These are phyloP conservation scores for Neogobius melanostomus DNA, from an alignment of 2,113 vertebrate genomes.

Conservation along the genomic window DNA sequence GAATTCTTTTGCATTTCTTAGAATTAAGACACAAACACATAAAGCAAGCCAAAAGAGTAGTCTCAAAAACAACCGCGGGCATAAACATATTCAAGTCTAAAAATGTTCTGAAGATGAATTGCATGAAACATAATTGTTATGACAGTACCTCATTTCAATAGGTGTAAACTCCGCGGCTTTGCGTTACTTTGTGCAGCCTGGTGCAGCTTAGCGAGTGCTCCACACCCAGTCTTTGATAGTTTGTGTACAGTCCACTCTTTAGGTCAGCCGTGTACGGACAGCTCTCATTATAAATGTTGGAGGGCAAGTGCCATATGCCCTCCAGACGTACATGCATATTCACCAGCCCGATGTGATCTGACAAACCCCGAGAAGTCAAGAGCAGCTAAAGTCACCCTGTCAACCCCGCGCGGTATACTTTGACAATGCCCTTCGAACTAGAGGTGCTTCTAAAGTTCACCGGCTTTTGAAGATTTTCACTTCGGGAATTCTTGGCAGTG, in stretches of 20 bases:
- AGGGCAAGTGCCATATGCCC: conserved; percentile 63
- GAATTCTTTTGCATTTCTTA: too few relatives aligned
- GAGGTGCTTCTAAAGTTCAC: too few relatives aligned
- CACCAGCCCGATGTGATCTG: conserved; percentile 53
- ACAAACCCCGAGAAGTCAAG: conserved; percentile 36
- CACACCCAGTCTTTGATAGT: conserved; percentile 1
- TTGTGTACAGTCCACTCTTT: neutral
- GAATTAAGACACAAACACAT: too few relatives aligned
- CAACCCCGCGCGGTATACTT: conserved; percentile 9
- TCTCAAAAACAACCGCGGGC: too few relatives aligned
- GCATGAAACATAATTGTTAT: too few relatives aligned
- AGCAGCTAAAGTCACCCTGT: conserved; percentile 24
- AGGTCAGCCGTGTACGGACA: conserved; percentile 33
- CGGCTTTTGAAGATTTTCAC: too few relatives aligned
- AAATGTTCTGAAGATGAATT: too few relatives aligned
- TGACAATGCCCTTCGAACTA: conserved; percentile 9
- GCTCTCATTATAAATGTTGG: conserved; percentile 76
- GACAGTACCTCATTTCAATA: too few relatives aligned
- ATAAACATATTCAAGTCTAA: too few relatives aligned
- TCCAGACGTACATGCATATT: conserved; percentile 78
- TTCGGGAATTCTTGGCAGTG: too few relatives aligned
- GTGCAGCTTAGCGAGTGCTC: neutral
- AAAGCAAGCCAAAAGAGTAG: too few relatives aligned
- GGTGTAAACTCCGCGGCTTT: too few relatives aligned
- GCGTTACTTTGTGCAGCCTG: neutral